These are phyloP conservation scores for Ganaspis sp. DNA, from an alignment of 1,140 invertebrate genomes.

Conservation along the genomic window DNA sequence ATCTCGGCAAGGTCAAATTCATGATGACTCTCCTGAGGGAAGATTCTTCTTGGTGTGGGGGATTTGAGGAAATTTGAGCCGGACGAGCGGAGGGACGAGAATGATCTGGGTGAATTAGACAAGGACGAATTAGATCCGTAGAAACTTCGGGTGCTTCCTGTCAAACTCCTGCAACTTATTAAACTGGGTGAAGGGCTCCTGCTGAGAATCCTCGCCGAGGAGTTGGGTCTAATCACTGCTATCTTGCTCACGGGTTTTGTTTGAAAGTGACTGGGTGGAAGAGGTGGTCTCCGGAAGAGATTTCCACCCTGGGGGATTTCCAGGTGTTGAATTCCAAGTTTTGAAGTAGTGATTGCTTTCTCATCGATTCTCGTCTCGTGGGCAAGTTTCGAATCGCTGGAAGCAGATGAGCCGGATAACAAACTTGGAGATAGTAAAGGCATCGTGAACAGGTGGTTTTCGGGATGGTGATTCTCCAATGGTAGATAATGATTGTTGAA, in stretches of 20 bases:
- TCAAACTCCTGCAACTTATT: constrained; percentile 34
- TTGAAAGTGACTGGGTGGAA: constrained; percentile 53
- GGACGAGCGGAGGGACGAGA: constrained; percentile 20
- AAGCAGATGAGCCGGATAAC: background rate
- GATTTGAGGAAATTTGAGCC: background rate
- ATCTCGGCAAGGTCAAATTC: constrained; percentile 77
- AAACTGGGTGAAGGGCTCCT: constrained; percentile 58
- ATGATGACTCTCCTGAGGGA: constrained; percentile 43
- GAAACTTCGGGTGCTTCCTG: constrained; percentile 26
- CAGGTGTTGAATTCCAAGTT: background rate
- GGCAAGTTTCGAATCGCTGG: background rate
- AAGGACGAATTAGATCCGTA: constrained; percentile 3
- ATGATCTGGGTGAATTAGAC: constrained; percentile 36
- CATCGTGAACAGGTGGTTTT: background rate
- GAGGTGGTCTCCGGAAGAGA: constrained; percentile 48
- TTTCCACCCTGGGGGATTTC: constrained; percentile 20
- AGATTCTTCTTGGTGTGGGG: constrained; percentile 41
- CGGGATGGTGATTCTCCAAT: too few species aligned
- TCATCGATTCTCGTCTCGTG: background rate
- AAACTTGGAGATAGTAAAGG: background rate
- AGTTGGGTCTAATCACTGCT: constrained; percentile 52
- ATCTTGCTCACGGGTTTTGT: constrained; percentile 49
- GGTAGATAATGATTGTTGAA: too few species aligned
- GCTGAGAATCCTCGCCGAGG: constrained; percentile 39
- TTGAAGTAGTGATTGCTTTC: background rate